These are phyloP conservation scores for Antigone vipio DNA, from an alignment of 2,113 vertebrate species.

Conservation along the genomic window DNA sequence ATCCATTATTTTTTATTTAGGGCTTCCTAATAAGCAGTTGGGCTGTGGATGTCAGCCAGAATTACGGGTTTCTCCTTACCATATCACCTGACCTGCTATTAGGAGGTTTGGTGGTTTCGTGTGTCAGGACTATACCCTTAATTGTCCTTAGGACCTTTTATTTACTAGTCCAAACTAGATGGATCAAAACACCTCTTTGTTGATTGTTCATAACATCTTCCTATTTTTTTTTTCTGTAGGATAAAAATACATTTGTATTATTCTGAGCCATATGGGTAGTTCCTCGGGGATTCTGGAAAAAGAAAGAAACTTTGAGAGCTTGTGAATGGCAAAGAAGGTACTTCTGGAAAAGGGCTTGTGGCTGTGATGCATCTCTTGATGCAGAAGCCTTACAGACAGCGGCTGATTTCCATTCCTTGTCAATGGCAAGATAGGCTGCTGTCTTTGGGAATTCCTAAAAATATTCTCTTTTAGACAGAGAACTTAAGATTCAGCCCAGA, in stretches of 20 bases:
- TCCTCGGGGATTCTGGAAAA: background rate
- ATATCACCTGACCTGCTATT: background rate
- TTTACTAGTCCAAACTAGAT: background rate
- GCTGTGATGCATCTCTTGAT: background rate
- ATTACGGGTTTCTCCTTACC: background rate
- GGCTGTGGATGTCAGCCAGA: background rate
- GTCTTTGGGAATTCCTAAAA: background rate
- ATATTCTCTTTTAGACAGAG: background rate
- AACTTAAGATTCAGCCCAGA: background rate
- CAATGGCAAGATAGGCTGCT: background rate
- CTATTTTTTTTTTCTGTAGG: background rate
- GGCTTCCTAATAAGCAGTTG: background rate
- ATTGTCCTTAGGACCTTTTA: background rate
- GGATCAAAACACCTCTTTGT: background rate
- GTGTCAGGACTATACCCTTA: background rate
- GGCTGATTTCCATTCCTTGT: background rate
- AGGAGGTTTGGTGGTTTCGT: background rate
- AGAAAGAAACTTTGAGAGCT: background rate
- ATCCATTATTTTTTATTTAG: background rate
- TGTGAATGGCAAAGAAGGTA: background rate
- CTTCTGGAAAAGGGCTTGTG: background rate
- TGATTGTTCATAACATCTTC: background rate
- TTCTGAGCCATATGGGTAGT: background rate
- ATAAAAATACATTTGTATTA: background rate
- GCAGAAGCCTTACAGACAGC: background rate